A percentile compares a stretch with the other conserved stretches of the same genome.
These are phyloP conservation scores for Nansenia antarctica DNA, from an alignment of 2,113 vertebrate species.

Conservation along the genomic window DNA sequence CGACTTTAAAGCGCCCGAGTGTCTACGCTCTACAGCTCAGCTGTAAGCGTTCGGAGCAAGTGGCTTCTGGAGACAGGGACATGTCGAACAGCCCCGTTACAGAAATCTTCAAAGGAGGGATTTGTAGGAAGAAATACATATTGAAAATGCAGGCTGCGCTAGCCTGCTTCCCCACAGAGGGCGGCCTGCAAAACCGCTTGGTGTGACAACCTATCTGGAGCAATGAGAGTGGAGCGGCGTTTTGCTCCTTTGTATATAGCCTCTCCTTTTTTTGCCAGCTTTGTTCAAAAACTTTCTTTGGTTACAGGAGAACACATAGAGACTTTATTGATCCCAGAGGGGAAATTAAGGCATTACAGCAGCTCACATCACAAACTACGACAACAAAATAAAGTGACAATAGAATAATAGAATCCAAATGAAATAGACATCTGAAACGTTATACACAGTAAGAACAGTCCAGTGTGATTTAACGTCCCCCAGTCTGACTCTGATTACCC, in stretches of 20 bases:
- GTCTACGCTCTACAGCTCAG: constrained; percentile 19
- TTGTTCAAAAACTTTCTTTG: background rate
- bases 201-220: constrained; percentile 17
- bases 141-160: constrained; percentile 27
- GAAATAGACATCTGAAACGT: too few species aligned
- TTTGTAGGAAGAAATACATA: constrained; percentile 48
- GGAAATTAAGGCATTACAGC: too few species aligned
- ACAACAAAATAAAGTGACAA: too few species aligned
- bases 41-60: constrained; percentile 8
- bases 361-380: too few species aligned
- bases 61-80: constrained; percentile 38
- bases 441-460: too few species aligned
- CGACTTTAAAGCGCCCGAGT: background rate
- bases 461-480: too few species aligned
- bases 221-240: background rate
- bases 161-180: constrained; percentile 8
- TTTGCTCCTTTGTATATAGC: background rate
- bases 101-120: constrained; percentile 61
- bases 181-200: background rate
- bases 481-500: too few species aligned
- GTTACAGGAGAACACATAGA: background rate
- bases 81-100: constrained; percentile 39
- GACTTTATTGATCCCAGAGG: background rate
- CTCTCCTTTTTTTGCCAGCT: background rate
- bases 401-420: too few species aligned